Evolutionary conservation across 2,113 vertebrate genomes (phyloP), one percentile per base, ranked within the genome.

Genomic region (Seriola quinqueradiata): DNA sequence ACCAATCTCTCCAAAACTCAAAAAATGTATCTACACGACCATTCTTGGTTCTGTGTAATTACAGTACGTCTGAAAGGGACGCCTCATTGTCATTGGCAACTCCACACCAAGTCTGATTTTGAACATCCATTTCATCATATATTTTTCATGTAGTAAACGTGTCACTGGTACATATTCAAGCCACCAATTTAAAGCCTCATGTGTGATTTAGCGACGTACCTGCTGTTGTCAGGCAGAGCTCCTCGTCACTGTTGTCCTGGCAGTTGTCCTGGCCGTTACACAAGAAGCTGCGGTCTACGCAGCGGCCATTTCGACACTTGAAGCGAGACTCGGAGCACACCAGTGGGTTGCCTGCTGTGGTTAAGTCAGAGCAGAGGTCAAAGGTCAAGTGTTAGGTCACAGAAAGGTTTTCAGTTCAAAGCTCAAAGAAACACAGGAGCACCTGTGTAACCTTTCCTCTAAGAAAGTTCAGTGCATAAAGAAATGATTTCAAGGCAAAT

Each of bases 261-360:
- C 98, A 99, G 93, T 99, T 99, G 82, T 99, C 96, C 36, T 98
- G 95, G 57, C 97, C 97, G 0, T 99, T 98, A 4, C 98, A 99
- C 61, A 99, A 94, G 90, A 99, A 99, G 91, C 98, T 99, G 89
- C 97, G 98, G 91, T 99, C 98, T 8, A 99, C 97, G 91, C 98
- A 99, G 61, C 97, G 96, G 17, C 97, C 97, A 0, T 99, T 99
- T 81, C 94, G 96, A 84, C 98, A 99, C 94, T 97, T 98, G 94
- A 99, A 99, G 61, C 98, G 96, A 60, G 97, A 95, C 0, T 97
- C 97, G 0, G 97, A 98, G 89, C 98, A 99, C 32, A 99, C 95
- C 90, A 97, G 89, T 12, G 98, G 98, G 89, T 99, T 98, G 50
- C 96, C 96, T 77, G 97, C 97, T 98, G 95, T 1, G 25, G 88